Conservation (phyloP, 1,140 invertebrate species). For the Trissolcus basalis region DNA sequence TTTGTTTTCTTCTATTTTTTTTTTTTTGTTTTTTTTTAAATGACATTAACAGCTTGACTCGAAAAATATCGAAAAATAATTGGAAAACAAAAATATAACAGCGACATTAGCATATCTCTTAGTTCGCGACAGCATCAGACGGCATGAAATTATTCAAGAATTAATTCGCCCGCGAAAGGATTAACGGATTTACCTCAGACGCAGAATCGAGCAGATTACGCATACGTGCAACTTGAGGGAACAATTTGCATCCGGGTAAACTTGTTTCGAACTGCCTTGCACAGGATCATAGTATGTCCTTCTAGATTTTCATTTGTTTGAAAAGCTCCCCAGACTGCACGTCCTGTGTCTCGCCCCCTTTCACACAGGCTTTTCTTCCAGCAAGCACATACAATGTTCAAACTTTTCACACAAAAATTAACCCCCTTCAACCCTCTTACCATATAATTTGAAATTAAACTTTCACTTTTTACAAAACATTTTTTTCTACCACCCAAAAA, state of each 20-base stretch:
- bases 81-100: conserved; percentile 31
- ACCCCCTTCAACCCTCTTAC: too few relatives aligned
- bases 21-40: not conserved
- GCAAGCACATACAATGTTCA: too few relatives aligned
- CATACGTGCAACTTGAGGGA: conserved; percentile 54
- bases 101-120: conserved; percentile 56
- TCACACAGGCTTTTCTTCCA: not conserved
- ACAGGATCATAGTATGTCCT: conserved; percentile 54
- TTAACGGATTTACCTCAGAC: conserved; percentile 57
- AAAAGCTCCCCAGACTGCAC: conserved; percentile 50
- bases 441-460: too few relatives aligned
- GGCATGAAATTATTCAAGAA: conserved; percentile 57
- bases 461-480: too few relatives aligned
- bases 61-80: conserved; percentile 23
- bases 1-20: not conserved
- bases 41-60: too few relatives aligned
- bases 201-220: conserved; percentile 57
- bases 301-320: conserved; percentile 58
- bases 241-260: conserved; percentile 59
- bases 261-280: conserved; percentile 59
- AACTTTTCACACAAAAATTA: conserved; percentile 47
- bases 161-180: conserved; percentile 58
- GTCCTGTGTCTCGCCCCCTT: conserved; percentile 1
- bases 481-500: too few relatives aligned
- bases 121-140: conserved; percentile 48